A percentile compares a stretch with the other conserved stretches of the same genome.
Conservation (phyloP, 2,113 vertebrate genomes). For the Pedionomus torquatus region DNA sequence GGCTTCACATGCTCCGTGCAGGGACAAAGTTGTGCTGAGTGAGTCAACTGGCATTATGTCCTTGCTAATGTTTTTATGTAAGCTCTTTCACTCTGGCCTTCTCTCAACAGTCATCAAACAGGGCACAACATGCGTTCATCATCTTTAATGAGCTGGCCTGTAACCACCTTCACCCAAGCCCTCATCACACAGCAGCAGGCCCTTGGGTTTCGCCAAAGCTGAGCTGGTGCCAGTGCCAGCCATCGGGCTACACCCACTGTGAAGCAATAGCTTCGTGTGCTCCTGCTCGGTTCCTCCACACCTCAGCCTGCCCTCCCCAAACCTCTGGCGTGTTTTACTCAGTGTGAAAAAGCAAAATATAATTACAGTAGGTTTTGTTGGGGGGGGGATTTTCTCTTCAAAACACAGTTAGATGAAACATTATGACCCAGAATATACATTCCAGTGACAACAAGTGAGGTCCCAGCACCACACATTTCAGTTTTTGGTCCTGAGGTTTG, state of each 20-base stretch:
- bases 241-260: rapidly evolving
- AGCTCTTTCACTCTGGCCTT: background rate
- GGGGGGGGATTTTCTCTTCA: background rate
- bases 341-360: background rate
- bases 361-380: background rate
- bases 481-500: background rate
- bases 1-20: background rate
- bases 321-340: background rate
- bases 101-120: background rate
- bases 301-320: background rate
- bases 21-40: background rate
- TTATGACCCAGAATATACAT: background rate
- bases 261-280: background rate
- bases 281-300: background rate
- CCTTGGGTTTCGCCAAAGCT: background rate
- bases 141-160: background rate
- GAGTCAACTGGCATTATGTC: background rate
- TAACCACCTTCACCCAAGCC: background rate
- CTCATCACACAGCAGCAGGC: background rate
- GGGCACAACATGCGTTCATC: background rate
- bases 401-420: background rate
- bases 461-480: background rate
- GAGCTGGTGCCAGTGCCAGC: background rate
- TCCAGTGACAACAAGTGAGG: background rate
- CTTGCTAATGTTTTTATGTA: background rate